A percentile compares a stretch with the other conserved stretches of the same genome.
These are phyloP conservation scores for Phoenoteleia sp. DNA, from an alignment of 2,888 invertebrate genomes.

Conservation along the genomic window DNA sequence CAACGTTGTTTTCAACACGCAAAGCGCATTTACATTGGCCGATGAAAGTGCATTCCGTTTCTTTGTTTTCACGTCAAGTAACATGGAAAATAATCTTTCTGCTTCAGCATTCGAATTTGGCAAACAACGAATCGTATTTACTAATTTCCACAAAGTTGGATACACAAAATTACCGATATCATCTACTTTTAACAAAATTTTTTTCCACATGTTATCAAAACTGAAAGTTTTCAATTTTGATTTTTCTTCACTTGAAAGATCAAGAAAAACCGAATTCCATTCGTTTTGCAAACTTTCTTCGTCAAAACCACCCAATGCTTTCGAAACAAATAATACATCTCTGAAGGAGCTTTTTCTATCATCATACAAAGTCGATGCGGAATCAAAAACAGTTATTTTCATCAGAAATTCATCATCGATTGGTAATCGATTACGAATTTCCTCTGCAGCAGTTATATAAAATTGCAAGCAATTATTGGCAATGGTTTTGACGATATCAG, in stretches of 20 bases:
- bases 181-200: background rate
- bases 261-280: background rate
- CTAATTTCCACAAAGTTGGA: background rate
- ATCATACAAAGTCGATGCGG: background rate
- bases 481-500: background rate
- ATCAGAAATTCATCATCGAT: conserved; percentile 17
- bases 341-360: background rate
- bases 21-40: background rate
- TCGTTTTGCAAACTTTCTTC: conserved; percentile 1
- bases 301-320: conserved; percentile 21
- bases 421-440: conserved; percentile 24
- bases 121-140: background rate
- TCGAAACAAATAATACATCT: background rate
- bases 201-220: conserved; percentile 18
- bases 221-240: background rate
- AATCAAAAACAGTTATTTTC: background rate
- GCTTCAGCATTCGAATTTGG: background rate
- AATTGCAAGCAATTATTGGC: conserved; percentile 17
- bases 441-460: conserved; percentile 23
- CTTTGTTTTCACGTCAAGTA: background rate
- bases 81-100: conserved; percentile 17
- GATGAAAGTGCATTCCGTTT: background rate
- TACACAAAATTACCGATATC: background rate
- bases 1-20: background rate
- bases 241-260: background rate